These are phyloP conservation scores for Eucidaris tribuloides DNA, from an alignment of 35 echinoderm and acorn worm genomes.

Conservation along the genomic window DNA sequence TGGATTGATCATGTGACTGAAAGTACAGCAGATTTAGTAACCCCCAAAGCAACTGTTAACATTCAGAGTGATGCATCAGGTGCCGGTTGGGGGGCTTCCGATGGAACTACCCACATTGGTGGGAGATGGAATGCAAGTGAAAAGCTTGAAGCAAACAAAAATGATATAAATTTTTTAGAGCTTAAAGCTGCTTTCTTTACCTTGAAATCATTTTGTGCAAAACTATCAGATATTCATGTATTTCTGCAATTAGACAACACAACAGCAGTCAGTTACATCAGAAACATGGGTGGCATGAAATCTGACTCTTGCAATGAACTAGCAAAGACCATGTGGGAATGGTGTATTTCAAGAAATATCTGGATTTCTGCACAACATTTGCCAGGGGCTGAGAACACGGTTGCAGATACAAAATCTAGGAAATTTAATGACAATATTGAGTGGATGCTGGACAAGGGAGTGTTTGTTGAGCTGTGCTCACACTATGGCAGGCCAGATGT, in stretches of 20 bases:
- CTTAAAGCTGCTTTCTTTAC: conserved; percentile 54
- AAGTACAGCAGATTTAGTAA: not conserved
- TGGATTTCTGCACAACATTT: no score
- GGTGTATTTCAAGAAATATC: conserved; percentile 47
- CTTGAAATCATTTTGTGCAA: conserved; percentile 35
- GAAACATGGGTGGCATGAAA: no score
- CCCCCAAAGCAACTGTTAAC: not conserved
- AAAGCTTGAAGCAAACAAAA: conserved; percentile 6
- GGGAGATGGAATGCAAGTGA: conserved; percentile 53
- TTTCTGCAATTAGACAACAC: conserved; percentile 37
- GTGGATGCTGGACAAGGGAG: no score
- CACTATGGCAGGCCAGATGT: no score
- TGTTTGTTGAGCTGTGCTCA: no score
- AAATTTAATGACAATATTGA: no score
- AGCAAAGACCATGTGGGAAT: conserved; percentile 34
- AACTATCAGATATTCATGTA: conserved; percentile 23
- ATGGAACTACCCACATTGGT: conserved; percentile 27
- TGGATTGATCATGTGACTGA: conserved; percentile 30
- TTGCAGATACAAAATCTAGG: no score
- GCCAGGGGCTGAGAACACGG: no score
- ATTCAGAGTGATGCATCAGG: conserved; percentile 64
- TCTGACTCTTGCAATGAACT: no score
- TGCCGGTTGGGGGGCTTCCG: conserved; percentile 45
- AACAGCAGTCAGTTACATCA: conserved; percentile 42
- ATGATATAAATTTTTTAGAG: conserved; percentile 72